Evolutionary conservation across 1,140 invertebrate genomes (phyloP), one percentile per base, ranked within the genome.

Genomic region (Drosophila fuyamai): DNA sequence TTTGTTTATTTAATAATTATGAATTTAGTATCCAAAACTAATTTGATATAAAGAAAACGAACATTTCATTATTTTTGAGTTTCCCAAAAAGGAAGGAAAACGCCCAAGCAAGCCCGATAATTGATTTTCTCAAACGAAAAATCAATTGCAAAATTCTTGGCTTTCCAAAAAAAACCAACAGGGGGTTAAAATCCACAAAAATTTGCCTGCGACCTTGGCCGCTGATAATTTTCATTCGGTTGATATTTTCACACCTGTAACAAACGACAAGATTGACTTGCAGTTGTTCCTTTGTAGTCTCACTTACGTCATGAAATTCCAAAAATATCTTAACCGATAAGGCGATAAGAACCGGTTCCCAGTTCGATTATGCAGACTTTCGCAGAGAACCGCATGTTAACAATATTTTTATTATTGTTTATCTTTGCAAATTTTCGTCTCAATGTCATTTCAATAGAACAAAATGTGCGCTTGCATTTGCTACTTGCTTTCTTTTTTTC

Each of bases 391-490:
- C 32, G 58, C 58, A 56, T 74, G 59, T 16, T 73, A 60, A 46
- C 40, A 60, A 63, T 73, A 47, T 43, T 53, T 61, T 62, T 65
- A 61, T 75, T 61, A 55, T 66, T 74, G 40, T 68, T 65, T 71
- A 57, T 77, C 48, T 79, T 76, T 47, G 53, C 71, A 58, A 65
- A 47, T 57, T 75, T 48, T 35, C 51, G 66, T 58, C 62, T 43
- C 83, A 86, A 86, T 86, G 83, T 86, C 83, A 86, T 86, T 83
- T 86, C 81, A 86, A 89, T 88, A 84, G 79, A 89, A 77, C 36
- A 79, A 81, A 85, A 47, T 85, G 74, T 81, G 60, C 66, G 83
- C 83, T 68, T 88, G 77, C 72, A 83, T 86, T 83, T 83, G 81
- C 72, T 73, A 35, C 35, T 51, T 51, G 48, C 48, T 50, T 50